phyloP scores from a whole-genome alignment of 1,140 invertebrate species.

The Branchinecta lynchi region DNA sequence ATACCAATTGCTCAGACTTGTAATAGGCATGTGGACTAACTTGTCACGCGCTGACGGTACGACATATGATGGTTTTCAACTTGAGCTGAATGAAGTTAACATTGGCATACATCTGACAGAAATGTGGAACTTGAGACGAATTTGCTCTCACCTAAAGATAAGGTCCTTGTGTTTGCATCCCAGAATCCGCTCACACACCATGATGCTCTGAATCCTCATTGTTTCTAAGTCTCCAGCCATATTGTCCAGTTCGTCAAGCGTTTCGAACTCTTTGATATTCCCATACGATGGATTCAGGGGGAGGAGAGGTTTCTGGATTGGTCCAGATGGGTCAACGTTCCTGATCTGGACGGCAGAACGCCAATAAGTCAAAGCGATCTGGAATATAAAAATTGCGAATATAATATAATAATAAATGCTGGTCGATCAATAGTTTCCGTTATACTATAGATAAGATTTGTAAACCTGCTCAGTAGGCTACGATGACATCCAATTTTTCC shows the following conservation, averaged over 20 bases:
- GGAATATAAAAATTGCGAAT: conserved; percentile 27
- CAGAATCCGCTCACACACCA: conserved; percentile 65
- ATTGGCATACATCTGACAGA: no score
- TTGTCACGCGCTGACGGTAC: no score
- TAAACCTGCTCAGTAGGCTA: no score
- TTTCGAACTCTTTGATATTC: conserved; percentile 51
- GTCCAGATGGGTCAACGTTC: conserved; percentile 15
- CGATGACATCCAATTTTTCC: no score
- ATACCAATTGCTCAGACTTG: no score
- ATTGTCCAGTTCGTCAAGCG: conserved; percentile 48
- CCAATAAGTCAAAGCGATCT: conserved; percentile 39
- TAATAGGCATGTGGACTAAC: no score
- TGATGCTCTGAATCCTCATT: conserved; percentile 60
- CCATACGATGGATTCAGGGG: conserved; percentile 37
- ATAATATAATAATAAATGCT: no score
- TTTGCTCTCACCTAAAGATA: not conserved
- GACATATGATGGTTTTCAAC: no score
- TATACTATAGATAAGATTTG: no score
- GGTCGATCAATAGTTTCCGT: no score
- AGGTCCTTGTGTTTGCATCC: conserved; percentile 51
- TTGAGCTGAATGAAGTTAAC: no score
- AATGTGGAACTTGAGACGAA: not conserved
- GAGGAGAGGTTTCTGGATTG: conserved; percentile 19
- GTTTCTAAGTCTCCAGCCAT: conserved; percentile 57
- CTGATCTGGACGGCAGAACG: conserved; percentile 44